phyloP scores from a whole-genome alignment of 2,113 vertebrate species.

The Entomyzon cyanotis region DNA sequence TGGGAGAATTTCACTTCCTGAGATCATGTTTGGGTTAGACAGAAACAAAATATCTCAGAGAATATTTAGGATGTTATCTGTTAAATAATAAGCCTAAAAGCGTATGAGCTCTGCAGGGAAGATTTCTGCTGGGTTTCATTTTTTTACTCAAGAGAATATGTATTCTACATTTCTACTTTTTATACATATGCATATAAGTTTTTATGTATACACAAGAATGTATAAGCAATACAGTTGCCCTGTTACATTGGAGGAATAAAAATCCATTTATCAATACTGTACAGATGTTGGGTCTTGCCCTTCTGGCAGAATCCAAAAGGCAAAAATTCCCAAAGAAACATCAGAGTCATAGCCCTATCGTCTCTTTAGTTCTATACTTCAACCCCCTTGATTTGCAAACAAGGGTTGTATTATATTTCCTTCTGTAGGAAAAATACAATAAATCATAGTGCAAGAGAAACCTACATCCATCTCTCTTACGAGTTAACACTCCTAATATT shows the following conservation, averaged over 20 bases:
- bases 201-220: background rate
- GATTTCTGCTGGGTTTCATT: background rate
- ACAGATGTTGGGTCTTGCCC: background rate
- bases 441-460: background rate
- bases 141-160: background rate
- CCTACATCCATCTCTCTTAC: background rate
- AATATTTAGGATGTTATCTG: background rate
- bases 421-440: background rate
- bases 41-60: background rate
- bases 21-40: background rate
- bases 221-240: background rate
- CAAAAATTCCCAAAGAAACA: background rate
- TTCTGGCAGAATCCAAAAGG: background rate
- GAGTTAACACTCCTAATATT: background rate
- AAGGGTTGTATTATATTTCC: background rate
- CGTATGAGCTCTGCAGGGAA: background rate
- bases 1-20: background rate
- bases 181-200: background rate
- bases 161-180: background rate
- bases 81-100: background rate
- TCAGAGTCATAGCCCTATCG: background rate
- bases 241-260: background rate
- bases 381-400: background rate
- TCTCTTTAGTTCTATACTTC: background rate
- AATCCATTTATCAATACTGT: background rate